These are phyloP conservation scores for Cervus canadensis DNA, from an alignment of 2,113 vertebrate species.

Conservation along the genomic window DNA sequence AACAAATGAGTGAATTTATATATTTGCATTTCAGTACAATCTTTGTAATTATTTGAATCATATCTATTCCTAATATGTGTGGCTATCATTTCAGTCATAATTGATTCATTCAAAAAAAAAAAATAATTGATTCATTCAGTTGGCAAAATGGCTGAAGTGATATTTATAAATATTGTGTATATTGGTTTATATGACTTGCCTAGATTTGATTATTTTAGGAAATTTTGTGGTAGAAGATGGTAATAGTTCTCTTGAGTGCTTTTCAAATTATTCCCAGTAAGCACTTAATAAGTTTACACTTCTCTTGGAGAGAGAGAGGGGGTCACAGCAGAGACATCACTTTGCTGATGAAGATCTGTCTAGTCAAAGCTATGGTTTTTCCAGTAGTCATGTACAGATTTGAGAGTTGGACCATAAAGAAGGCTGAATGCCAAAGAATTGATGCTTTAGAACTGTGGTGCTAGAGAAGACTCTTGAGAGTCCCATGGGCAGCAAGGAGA, in stretches of 20 bases:
- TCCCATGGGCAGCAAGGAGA: background rate
- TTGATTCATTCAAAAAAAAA: background rate
- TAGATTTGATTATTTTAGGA: background rate
- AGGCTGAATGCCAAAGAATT: background rate
- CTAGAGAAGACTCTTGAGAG: background rate
- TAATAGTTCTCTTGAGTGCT: background rate
- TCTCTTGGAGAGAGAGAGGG: background rate
- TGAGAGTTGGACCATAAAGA: background rate
- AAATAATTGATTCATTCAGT: background rate
- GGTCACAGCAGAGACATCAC: background rate
- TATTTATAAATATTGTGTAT: background rate
- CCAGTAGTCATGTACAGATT: background rate
- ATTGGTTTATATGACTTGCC: background rate
- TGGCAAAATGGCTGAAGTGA: background rate
- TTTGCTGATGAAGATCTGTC: background rate
- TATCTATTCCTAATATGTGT: background rate
- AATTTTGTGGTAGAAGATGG: background rate
- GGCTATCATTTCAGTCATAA: background rate
- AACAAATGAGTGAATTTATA: background rate
- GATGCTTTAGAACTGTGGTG: background rate
- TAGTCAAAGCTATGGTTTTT: background rate
- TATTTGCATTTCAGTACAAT: background rate
- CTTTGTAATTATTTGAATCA: background rate
- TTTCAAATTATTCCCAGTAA: constrained; percentile 4
- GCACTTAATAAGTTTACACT: background rate